Base-by-base conservation (phyloP, 2,888 invertebrate genomes). In the Sinhomidia bicolor region DNA sequence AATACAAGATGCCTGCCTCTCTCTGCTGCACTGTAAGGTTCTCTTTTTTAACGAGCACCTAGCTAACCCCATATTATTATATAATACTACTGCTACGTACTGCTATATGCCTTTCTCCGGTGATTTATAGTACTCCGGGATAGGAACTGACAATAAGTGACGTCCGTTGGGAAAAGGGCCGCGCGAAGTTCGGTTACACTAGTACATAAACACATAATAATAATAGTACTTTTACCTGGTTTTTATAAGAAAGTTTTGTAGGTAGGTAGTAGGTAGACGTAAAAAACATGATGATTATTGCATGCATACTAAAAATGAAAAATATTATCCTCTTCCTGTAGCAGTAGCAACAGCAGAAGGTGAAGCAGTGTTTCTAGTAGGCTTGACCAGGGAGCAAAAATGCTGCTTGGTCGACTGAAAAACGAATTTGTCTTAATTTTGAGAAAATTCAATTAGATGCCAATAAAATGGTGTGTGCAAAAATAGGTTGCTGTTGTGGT, bases 151-250 rank as follows among this genome's bases (percentile, higher is more conserved):
- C 81, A 81, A 17, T 81, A 76, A 87, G 86, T 81, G 44, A 81
- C 74, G 81, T 60, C 74, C 60, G 87, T 87, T 87, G 87, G 26
- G 76, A 76, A 57, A 74, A 47, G 60, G 74, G 47, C 32, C 41
- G 74, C 87, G 87, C 76, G 81, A 87, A 82, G 29, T 82, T 76
- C 80, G 71, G 79, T 47, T 74, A n/a, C 0, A 44, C 44, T 12
- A 9, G 9, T 54, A 57, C 23, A 54, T 79, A 68, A 68, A 71
- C 71, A 41, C 14, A 71, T 71, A 71, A 71, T 14, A 74, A 74
- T 29, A 62, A 62, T 62, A 62, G 14, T 57, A 65, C 3, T 14
- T 32, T n/a, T 29, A 32, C 9, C 62, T 14, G 57, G 23, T 20
- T 7, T 57, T n/a, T 57, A 57, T 47, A 1, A 23, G 20, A 54